phyloP scores from a whole-genome alignment of 1,140 invertebrate species.

The Drosophila carrolli region DNA sequence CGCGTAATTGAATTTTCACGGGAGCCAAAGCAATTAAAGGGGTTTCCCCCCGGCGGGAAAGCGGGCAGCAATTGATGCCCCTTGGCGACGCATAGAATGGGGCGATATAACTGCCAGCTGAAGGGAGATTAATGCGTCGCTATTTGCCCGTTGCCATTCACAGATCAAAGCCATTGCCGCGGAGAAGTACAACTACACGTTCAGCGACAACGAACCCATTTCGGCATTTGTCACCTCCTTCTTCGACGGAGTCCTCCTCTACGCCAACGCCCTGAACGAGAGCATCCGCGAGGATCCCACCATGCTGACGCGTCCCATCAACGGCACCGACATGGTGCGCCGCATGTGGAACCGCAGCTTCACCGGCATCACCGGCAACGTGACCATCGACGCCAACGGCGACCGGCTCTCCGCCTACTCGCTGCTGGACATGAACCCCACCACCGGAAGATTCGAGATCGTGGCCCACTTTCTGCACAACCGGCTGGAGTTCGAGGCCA shows the following conservation, averaged over 20 bases:
- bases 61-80: slow-evolving; percentile 25
- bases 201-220: slow-evolving; percentile 89
- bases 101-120: slow-evolving; percentile 1
- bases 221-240: slow-evolving; percentile 97
- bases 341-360: slow-evolving; percentile 95
- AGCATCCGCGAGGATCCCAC: slow-evolving; percentile 89
- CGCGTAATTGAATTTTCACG: slow-evolving; percentile 71
- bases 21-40: slow-evolving; percentile 60
- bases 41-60: background rate
- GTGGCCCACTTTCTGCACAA: slow-evolving; percentile 82
- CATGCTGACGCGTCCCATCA: slow-evolving; percentile 86
- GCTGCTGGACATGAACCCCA: slow-evolving; percentile 94
- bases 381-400: slow-evolving; percentile 95
- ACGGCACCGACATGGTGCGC: slow-evolving; percentile 89
- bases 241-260: slow-evolving; percentile 97
- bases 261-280: slow-evolving; percentile 95
- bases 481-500: slow-evolving; percentile 88
- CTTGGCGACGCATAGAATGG: slow-evolving; percentile 3
- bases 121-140: slow-evolving; percentile 43
- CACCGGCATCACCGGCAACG: slow-evolving; percentile 95
- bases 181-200: slow-evolving; percentile 92
- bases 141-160: slow-evolving; percentile 19
- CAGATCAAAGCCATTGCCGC: slow-evolving; percentile 92
- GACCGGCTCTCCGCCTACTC: slow-evolving; percentile 96
- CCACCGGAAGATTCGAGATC: slow-evolving; percentile 91